Conservation (phyloP, 2,797 vertebrate species). For the Alauda arvensis region DNA sequence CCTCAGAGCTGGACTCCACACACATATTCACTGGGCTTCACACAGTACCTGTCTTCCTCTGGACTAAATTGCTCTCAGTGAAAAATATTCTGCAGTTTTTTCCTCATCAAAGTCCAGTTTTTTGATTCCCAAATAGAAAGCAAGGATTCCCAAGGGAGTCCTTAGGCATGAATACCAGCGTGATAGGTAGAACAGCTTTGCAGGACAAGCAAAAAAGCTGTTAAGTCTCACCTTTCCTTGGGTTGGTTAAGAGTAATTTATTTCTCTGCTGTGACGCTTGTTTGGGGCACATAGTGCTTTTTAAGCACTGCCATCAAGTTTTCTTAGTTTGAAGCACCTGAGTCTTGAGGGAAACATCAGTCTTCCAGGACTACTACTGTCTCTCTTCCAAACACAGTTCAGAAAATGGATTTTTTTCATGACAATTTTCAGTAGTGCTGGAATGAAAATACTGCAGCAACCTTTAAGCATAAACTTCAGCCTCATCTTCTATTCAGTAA, state of each 20-base stretch:
- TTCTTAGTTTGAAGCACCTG: slow-evolving; percentile 52
- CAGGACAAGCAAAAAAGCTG: not conserved
- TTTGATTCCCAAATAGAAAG: slow-evolving; percentile 27
- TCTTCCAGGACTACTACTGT: slow-evolving; percentile 51
- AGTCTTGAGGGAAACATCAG: slow-evolving; percentile 59
- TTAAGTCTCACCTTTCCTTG: slow-evolving; percentile 35
- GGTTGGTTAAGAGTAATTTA: slow-evolving; percentile 50
- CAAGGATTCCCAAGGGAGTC: not conserved
- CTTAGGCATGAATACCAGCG: not conserved
- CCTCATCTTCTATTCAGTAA: not conserved
- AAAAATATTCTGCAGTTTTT: slow-evolving; percentile 11
- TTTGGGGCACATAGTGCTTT: slow-evolving; percentile 59
- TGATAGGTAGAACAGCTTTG: slow-evolving; percentile 28
- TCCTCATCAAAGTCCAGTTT: not conserved
- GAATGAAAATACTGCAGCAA: slow-evolving; percentile 27
- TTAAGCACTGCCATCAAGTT: slow-evolving; percentile 59
- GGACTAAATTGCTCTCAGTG: not conserved
- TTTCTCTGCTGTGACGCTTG: slow-evolving; percentile 34
- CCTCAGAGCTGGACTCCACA: not conserved
- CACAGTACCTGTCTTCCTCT: not conserved
- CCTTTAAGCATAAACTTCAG: slow-evolving; percentile 37
- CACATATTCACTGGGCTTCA: fast-evolving
- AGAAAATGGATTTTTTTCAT: slow-evolving; percentile 54
- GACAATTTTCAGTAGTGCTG: not conserved
- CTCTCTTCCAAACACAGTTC: slow-evolving; percentile 26